These are phyloP conservation scores for Noctua comes DNA, from an alignment of 2,888 invertebrate species.

Conservation along the genomic window DNA sequence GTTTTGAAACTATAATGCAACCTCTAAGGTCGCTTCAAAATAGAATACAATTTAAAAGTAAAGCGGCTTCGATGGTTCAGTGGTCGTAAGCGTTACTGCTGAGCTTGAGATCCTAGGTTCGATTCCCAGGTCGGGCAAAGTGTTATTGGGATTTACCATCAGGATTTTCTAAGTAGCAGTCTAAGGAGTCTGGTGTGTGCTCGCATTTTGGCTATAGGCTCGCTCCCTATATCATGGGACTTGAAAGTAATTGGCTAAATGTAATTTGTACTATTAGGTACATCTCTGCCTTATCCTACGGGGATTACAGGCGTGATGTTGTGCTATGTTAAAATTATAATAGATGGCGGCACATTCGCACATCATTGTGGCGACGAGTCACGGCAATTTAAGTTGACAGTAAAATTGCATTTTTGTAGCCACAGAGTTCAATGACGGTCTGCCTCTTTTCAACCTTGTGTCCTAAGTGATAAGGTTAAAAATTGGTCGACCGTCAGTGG, in stretches of 20 bases:
- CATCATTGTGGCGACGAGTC: background rate
- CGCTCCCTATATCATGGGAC: background rate
- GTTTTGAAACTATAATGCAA: slow-evolving; percentile 43
- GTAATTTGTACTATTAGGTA: background rate
- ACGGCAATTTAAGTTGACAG: slow-evolving; percentile 17
- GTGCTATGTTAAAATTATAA: background rate
- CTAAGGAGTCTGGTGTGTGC: background rate
- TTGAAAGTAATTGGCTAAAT: background rate
- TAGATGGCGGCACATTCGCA: slow-evolving; percentile 22
- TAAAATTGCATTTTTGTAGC: background rate
- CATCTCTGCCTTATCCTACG: background rate
- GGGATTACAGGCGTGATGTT: background rate
- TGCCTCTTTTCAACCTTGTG: too few species aligned
- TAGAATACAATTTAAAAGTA: slow-evolving; percentile 23
- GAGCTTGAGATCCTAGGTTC: background rate
- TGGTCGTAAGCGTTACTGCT: too few species aligned
- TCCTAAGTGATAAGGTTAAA: too few species aligned
- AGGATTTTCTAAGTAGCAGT: background rate
- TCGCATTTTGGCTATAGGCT: background rate
- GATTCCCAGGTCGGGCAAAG: background rate
- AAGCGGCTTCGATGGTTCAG: background rate
- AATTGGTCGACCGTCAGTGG: too few species aligned
- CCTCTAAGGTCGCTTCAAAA: slow-evolving; percentile 37
- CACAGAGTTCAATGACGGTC: too few species aligned
- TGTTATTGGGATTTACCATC: background rate